Percentiles rank a stretch among this genome's conserved stretches.
Conservation (phyloP, 1,140 invertebrate species). For the Drosophila albomicans region DNA sequence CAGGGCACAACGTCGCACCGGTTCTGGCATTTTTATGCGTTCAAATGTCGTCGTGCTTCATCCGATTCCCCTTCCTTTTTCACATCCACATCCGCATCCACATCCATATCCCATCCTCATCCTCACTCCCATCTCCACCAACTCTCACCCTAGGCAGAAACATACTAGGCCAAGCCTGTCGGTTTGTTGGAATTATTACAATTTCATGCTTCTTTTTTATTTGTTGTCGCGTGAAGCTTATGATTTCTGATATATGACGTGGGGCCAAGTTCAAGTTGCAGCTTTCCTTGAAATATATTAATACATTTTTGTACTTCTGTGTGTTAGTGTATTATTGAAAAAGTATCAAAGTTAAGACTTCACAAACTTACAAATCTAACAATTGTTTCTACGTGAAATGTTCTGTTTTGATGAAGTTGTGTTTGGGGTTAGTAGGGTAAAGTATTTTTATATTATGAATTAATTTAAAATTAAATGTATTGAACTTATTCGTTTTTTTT, state of each 20-base stretch:
- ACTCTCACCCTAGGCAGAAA: not conserved
- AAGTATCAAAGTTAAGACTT: conserved; percentile 36
- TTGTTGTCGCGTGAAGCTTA: conserved; percentile 79
- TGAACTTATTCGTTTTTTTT: no score
- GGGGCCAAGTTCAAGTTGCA: conserved; percentile 57
- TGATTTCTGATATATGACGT: conserved; percentile 82
- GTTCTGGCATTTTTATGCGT: conserved; percentile 78
- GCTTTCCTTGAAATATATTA: conserved; percentile 71
- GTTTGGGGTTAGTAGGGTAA: no score
- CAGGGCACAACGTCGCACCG: conserved; percentile 68
- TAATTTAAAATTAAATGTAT: no score
- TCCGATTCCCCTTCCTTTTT: conserved; percentile 39
- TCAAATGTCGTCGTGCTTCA: conserved; percentile 81
- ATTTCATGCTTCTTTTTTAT: conserved; percentile 80
- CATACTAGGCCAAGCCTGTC: conserved; percentile 21
- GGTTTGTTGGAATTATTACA: conserved; percentile 76
- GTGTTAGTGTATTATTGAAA: conserved; percentile 52
- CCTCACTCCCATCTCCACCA: not conserved
- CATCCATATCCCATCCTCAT: not conserved
- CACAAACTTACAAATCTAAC: not conserved
- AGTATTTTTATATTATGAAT: no score
- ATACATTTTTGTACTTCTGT: conserved; percentile 52
- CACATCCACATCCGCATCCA: not conserved
- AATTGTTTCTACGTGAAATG: not conserved
- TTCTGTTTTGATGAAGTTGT: no score